phyloP scores from a whole-genome alignment of 2,113 vertebrate genomes.

The Oncorhynchus tshawytscha region DNA sequence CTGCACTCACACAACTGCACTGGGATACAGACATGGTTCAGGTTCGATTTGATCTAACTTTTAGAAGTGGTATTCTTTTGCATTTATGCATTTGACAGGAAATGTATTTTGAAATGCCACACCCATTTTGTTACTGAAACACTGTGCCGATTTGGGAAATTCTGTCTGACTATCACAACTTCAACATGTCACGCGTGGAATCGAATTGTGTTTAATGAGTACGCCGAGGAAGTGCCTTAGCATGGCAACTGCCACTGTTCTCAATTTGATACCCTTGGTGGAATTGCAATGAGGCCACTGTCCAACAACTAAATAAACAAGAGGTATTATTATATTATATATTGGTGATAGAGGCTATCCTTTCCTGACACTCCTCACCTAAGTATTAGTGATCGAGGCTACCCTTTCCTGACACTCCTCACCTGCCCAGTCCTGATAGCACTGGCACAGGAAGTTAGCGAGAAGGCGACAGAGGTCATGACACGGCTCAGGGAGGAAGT shows the following conservation, averaged over 20 bases:
- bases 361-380: slow-evolving; percentile 65
- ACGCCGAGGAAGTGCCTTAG: neutral
- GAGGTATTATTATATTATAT: too few species aligned
- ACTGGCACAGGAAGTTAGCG: slow-evolving; percentile 75
- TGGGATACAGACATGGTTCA: neutral
- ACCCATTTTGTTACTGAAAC: too few species aligned
- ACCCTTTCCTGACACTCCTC: slow-evolving; percentile 56
- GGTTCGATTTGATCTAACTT: neutral
- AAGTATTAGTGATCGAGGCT: neutral
- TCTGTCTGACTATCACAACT: neutral
- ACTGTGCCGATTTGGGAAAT: neutral
- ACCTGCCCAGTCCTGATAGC: slow-evolving; percentile 80
- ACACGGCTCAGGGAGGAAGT: neutral
- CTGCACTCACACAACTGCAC: neutral
- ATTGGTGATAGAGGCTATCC: neutral
- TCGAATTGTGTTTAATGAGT: neutral
- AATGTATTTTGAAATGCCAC: too few species aligned
- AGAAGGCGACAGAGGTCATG: slow-evolving; percentile 15
- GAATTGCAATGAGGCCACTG: neutral
- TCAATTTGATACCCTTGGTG: neutral
- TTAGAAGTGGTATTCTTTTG: neutral
- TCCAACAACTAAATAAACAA: too few species aligned
- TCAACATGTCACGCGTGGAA: neutral
- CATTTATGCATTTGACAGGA: neutral
- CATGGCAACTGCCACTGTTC: neutral